phyloP scores from a whole-genome alignment of 2,888 invertebrate species.

The Lampropteryx suffumata region DNA sequence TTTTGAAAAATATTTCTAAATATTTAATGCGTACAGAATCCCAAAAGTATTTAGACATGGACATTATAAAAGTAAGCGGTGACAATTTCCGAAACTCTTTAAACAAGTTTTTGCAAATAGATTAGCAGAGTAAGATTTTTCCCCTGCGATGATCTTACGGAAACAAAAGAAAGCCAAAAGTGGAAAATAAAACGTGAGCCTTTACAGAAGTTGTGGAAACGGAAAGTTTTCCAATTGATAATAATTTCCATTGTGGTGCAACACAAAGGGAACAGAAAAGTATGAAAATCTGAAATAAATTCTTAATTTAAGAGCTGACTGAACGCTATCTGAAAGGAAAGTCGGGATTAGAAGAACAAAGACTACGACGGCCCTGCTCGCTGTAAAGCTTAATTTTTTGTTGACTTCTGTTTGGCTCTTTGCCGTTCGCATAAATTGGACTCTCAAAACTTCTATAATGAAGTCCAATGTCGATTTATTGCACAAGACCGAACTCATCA shows the following conservation, averaged over 20 bases:
- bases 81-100: slow-evolving; percentile 31
- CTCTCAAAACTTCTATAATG: slow-evolving; percentile 46
- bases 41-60: slow-evolving; percentile 25
- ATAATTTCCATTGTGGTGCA: slow-evolving; percentile 79
- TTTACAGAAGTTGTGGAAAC: slow-evolving; percentile 67
- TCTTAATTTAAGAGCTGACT: slow-evolving; percentile 79
- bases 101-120: slow-evolving; percentile 36
- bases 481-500: slow-evolving; percentile 23
- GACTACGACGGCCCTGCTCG: slow-evolving; percentile 57
- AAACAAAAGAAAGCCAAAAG: slow-evolving; percentile 63
- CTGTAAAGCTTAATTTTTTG: slow-evolving; percentile 63
- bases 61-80: slow-evolving; percentile 15
- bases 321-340: slow-evolving; percentile 75
- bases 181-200: slow-evolving; percentile 69
- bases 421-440: slow-evolving; percentile 57
- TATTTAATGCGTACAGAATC: slow-evolving; percentile 46
- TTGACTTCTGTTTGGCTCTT: slow-evolving; percentile 63
- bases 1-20: slow-evolving; percentile 55
- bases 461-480: slow-evolving; percentile 38
- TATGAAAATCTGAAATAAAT: slow-evolving; percentile 79
- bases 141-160: slow-evolving; percentile 46
- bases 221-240: slow-evolving; percentile 78
- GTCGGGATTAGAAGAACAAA: slow-evolving; percentile 76
- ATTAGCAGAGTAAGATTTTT: slow-evolving; percentile 45
- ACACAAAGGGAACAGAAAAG: slow-evolving; percentile 75